Conservation (phyloP, 2,113 vertebrate species). For the Geococcyx californianus region DNA sequence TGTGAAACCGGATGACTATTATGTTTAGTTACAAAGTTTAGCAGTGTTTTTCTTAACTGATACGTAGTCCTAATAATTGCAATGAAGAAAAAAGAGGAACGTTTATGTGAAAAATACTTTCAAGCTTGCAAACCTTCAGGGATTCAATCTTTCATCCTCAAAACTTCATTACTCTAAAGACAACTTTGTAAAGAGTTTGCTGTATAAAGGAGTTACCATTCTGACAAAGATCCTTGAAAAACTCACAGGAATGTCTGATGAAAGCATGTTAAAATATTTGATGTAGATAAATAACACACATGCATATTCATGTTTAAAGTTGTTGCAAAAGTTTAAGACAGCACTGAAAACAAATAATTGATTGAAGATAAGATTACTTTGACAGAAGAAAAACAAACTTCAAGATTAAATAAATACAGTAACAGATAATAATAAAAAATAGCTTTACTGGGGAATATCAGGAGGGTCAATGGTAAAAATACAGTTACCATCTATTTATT, state of each 20-base stretch:
- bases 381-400: neutral
- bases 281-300: slow-evolving; percentile 65
- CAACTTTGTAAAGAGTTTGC: slow-evolving; percentile 16
- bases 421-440: neutral
- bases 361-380: neutral
- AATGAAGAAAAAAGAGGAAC: neutral
- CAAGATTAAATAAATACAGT: neutral
- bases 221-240: slow-evolving; percentile 41
- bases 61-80: neutral
- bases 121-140: slow-evolving; percentile 3
- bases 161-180: slow-evolving; percentile 36
- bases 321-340: slow-evolving; percentile 16
- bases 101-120: neutral
- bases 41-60: neutral
- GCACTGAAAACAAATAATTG: neutral
- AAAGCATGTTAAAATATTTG: slow-evolving; percentile 46
- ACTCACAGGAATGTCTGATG: neutral
- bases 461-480: neutral
- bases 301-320: slow-evolving; percentile 64
- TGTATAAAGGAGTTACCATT: slow-evolving; percentile 23
- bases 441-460: neutral
- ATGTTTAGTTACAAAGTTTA: neutral
- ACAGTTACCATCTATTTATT: neutral
- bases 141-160: slow-evolving; percentile 45
- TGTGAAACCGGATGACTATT: neutral